Evolutionary conservation across 1,140 invertebrate species (phyloP), one percentile per base, ranked within the genome.

Genomic region (Heliconius congener): DNA sequence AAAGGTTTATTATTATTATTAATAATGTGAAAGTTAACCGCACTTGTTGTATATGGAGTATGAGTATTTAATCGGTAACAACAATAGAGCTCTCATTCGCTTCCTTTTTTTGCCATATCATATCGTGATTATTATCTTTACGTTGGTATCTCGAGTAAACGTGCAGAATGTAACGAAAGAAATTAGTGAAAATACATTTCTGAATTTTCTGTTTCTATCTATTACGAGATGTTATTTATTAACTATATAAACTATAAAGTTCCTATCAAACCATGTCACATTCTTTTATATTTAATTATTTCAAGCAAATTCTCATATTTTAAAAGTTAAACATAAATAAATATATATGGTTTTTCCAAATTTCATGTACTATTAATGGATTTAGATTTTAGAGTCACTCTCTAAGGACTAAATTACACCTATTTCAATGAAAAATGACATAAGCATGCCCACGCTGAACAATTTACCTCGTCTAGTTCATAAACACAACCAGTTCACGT

Each of bases 21-120:
- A 87, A 78, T 81, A 77, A 50, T 82, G 81, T 60, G 81, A 79
- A 83, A 85, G 73, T 78, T 85, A 84, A 82, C 83, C 74, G 83
- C 8, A 46, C 74, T 74, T 74, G 60, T 5, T 27, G 13, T 18
- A 3, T 60, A 60, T 66, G 60, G 27, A 66, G 1, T 66, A 66
- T 16, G 27, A 23, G 13, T 46, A 46, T 66, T 66, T 66, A 66
- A 66, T 66, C 27, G 23, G 4, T 66, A 16, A 66, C 60, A 30
- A 66, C 60, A 66, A 66, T 66, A 30, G 27, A 66, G 9, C 27
- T 66, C 27, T 13, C 13, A 11, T 66, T 66, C 13, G 27, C 11
- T 66, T 66, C 23, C 60, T 57, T 57, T 57, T 57, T 57, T 57
- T 57, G 8, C n/a, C 4, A 60, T 57, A 23, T 57, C 0, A 11